Evolutionary conservation across 23 tunicate genomes (phyloP).

Genomic region (Styela plicata): DNA sequence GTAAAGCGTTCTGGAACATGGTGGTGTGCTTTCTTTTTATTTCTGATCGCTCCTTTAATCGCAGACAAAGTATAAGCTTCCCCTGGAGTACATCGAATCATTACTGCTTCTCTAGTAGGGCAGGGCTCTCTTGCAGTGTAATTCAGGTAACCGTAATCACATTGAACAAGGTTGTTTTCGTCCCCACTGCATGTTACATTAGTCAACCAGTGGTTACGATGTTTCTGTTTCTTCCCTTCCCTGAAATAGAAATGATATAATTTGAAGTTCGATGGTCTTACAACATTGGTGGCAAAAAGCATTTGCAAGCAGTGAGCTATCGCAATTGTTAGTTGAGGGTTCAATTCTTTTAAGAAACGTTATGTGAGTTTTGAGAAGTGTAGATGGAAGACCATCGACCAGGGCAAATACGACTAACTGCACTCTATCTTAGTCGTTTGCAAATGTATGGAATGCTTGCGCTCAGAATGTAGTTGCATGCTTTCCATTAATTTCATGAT

Average conservation of each 20-base stretch:
- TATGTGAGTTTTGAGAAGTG: no score
- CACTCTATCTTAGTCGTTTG: no score
- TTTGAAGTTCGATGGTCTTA: no score
- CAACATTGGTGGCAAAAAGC: no score
- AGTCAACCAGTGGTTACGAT: conserved; percentile 41
- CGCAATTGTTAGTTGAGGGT: no score
- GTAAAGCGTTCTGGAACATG: not conserved
- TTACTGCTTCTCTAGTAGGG: conserved; percentile 28
- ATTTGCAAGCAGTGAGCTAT: no score
- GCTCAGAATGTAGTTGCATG: no score
- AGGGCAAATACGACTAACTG: no score
- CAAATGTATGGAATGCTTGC: no score
- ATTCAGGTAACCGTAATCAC: conserved; percentile 26
- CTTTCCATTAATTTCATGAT: no score
- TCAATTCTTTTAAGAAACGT: no score
- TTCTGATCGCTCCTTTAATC: conserved; percentile 12
- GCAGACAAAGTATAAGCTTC: not conserved
- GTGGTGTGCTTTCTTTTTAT: conserved; percentile 15
- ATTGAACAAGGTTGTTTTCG: conserved; percentile 52
- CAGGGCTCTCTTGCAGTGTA: conserved; percentile 26
- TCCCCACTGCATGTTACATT: conserved; percentile 67
- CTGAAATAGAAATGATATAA: not conserved
- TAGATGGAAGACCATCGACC: no score
- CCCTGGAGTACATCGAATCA: conserved; percentile 22
- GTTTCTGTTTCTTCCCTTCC: not conserved